Evolutionary conservation across 2,888 invertebrate species (phyloP), one percentile per base, ranked within the genome.

Genomic region (Patella pellucida): DNA sequence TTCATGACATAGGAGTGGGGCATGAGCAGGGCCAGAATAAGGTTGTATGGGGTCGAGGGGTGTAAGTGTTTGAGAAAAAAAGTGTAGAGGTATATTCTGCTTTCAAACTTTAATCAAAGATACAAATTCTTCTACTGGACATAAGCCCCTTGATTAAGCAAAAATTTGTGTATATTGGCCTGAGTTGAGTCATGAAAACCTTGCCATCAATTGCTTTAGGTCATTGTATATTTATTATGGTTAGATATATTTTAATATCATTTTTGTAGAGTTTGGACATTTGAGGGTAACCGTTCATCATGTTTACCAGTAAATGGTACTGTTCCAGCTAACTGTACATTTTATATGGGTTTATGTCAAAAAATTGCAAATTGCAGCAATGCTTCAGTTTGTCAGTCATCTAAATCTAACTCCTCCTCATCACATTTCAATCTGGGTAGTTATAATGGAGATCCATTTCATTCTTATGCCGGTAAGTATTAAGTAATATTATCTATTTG

Each of bases 321-420:
- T 14, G 23, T 62, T 12, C 62, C 62, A 19, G 12, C 62, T 23
- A 62, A 23, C 12, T 62, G 62, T 62, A 19, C 15, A 15, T 62
- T 62, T 19, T 62, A 62, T 62, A 62, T 62, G 62, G 62, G 12
- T 23, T 23, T 62, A 62, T 62, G 62, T 62, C 62, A 62, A 23
- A 19, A 19, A 19, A 3, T 62, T 12, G 19, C 62, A 19, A 62
- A 23, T 15, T 62, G 62, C 23, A 23, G 19, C 23, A 23, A 62
- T 23, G 19, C 62, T 9, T 62, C 62, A 23, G 62, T 62, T 12
- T 62, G 62, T 9, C 62, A 62, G 23, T 62, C 62, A 7, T 23
- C 19, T 62, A 19, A 19, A 19, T 19, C 62, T 14, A 62, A 62
- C 23, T 62, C 23, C 2, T 23, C 62, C 23, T 62, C 62, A 11